Base-by-base conservation (phyloP, 2,888 invertebrate species). In the Rapana venosa region DNA sequence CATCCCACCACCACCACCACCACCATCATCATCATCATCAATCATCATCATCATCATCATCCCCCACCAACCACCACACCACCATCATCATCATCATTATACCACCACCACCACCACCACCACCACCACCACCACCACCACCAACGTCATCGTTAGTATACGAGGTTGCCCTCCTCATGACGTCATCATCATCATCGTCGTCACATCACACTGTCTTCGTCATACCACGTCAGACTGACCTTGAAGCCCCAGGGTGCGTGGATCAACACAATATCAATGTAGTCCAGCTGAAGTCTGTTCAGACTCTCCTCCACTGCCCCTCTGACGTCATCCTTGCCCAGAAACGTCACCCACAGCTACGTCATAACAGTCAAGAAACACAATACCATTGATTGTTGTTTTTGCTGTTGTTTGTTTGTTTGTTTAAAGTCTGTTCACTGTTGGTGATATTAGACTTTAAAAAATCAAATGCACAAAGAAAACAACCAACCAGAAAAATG, bases 201-300 rank as follows among this genome's bases (percentile, higher is more conserved):
- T 17, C 22, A 17, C 58, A 30, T 86, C n/a, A 86, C 86, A 8
- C 8, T 8, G 47, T 47, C 47, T 8, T 5, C 47, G 47, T 47
- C 47, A 17, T 26, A n/a, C 2, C 13, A n/a, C 32, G 74, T 36
- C 17, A 22, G 1, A 30, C 88, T 88, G 86, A 97, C 98, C 97
- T 97, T 97, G 94, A 97, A 98, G 0, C 97, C 98, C 94, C 98
- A 97, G 0, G 98, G 98, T 98, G 98, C 98, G 95, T 98, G 98
- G 70, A 98, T 98, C 30, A 98, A 97, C 95, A 98, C 98, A 81
- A 98, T 96, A 96, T 98, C 98, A 88, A 98, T 94, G 94, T 98
- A 98, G 0, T 97, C 96, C 0, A 98, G 94, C 26, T 97, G 97
- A n/a, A 98, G 97, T 95, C 98, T 97, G 13, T 85, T 83, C 26